Evolutionary conservation across 2,797 vertebrate genomes (phyloP).

Genomic region (Selene dorsalis): DNA sequence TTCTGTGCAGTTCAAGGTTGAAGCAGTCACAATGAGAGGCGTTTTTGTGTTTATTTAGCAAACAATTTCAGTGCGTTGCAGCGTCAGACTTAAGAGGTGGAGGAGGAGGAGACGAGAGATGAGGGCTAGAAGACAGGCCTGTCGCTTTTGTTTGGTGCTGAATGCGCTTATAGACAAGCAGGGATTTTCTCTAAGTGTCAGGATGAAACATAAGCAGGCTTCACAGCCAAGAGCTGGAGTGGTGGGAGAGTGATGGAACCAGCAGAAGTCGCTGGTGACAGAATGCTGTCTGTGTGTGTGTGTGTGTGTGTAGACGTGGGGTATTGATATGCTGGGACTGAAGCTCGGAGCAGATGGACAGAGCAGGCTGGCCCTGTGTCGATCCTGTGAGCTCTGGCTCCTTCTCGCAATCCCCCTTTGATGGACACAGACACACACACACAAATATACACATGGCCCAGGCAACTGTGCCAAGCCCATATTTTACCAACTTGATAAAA

Average conservation of each 20-base stretch:
- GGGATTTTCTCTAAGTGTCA: conserved; percentile 76
- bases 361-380: conserved; percentile 80
- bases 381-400: conserved; percentile 80
- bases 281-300: conserved; percentile 42
- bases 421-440: conserved; percentile 59
- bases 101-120: conserved; percentile 42
- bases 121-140: conserved; percentile 46
- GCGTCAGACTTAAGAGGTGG: conserved; percentile 33
- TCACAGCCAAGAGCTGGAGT: conserved; percentile 70
- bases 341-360: conserved; percentile 84
- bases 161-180: conserved; percentile 71
- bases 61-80: conserved; percentile 44
- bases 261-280: conserved; percentile 74
- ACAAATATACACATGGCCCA: conserved; percentile 33
- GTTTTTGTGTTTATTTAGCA: conserved; percentile 63
- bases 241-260: conserved; percentile 70
- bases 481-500: conserved; percentile 60
- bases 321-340: conserved; percentile 82
- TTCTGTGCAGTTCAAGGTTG: conserved; percentile 77
- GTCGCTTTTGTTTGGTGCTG: conserved; percentile 66
- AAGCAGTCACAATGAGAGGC: conserved; percentile 44
- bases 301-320: conserved; percentile 43
- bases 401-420: conserved; percentile 66
- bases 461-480: conserved; percentile 39
- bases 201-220: conserved; percentile 78